Evolutionary conservation across 2,888 invertebrate species (phyloP), one percentile per base, ranked within the genome.

Genomic region (Metacarcinus magister): DNA sequence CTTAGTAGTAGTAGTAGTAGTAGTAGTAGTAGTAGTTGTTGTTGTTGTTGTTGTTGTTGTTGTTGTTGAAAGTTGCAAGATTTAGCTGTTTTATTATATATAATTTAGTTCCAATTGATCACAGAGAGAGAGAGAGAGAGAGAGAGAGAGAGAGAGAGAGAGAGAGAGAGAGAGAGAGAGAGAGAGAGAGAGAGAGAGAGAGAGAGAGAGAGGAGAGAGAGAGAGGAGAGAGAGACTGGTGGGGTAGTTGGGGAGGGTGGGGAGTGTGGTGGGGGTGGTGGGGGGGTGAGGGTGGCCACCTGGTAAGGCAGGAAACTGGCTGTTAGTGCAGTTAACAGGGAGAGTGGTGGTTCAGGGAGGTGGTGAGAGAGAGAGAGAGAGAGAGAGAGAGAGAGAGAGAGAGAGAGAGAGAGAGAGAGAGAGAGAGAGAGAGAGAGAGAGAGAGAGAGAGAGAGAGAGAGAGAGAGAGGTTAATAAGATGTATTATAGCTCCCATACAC

Each of bases 321-420:
- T 43, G 93, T 93, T 93, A 93, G 60, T 60, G 93, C 43, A 93
- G 32, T 93, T 93, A 93, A 60, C 32, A 93, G 93, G 60, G 93
- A 93, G 67, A 48, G 93, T 93, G 93, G 60, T 39, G 93, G 46
- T 67, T 67, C 16, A 54, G 54, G 54, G 54, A 13, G 54, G 54
- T 54, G 8, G 54, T 54, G 54, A 46, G 46, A 46, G 46, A 46
- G 46, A 46, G 46, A 67, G 82, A 32, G 82, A 82, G 82, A 82
- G 82, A 82, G 82, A 82, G 82, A 82, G 82, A 82, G 82, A 82
- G 82, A 82, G 82, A 82, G 82, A 82, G 82, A 82, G 82, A 82
- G 82, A 67, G 67, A 67, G 67, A 67, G 67, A 67, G 67, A 67
- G 67, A 67, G 67, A 67, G 67, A 67, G 67, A 67, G 67, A 67